These are phyloP conservation scores for Paelopatides confundens DNA, from an alignment of 53 echinoderm and acorn worm genomes.

Conservation along the genomic window DNA sequence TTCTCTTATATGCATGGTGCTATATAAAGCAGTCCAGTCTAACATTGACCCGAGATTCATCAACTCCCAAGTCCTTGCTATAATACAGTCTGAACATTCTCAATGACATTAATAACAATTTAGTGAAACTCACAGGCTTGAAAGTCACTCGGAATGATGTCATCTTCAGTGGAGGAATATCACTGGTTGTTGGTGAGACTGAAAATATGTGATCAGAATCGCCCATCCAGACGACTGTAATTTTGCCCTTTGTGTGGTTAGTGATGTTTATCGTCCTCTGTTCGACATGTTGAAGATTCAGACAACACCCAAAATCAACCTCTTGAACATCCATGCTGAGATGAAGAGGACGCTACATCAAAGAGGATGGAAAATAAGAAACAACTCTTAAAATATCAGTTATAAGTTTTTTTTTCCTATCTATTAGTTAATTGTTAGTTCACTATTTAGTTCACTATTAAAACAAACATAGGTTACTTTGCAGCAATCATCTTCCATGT, in stretches of 20 bases:
- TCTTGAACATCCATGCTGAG: conserved; percentile 80
- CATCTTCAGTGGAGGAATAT: conserved; percentile 99
- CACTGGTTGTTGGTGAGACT: conserved; percentile 76
- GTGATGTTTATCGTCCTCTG: conserved; percentile 93
- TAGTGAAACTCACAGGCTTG: conserved; percentile 82
- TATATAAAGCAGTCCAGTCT: too few species aligned
- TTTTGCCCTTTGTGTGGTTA: conserved; percentile 96
- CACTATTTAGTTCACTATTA: too few species aligned
- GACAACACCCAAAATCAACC: conserved; percentile 89
- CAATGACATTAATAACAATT: too few species aligned
- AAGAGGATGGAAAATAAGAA: neutral
- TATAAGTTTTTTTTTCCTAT: too few species aligned
- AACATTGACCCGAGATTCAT: too few species aligned
- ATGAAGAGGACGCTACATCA: conserved; percentile 71
- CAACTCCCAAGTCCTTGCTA: too few species aligned
- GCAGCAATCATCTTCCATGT: too few species aligned
- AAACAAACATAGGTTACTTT: too few species aligned
- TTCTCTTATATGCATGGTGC: too few species aligned
- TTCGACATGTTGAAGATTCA: conserved; percentile 76
- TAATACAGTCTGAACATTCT: too few species aligned
- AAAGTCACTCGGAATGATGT: conserved; percentile 90
- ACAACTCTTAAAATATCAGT: too few species aligned
- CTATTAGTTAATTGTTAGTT: too few species aligned
- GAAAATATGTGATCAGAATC: conserved; percentile 76
- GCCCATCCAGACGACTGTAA: conserved; percentile 94